Evolutionary conservation across 2,888 invertebrate genomes (phyloP).

Genomic region (Tholera decimalis): DNA sequence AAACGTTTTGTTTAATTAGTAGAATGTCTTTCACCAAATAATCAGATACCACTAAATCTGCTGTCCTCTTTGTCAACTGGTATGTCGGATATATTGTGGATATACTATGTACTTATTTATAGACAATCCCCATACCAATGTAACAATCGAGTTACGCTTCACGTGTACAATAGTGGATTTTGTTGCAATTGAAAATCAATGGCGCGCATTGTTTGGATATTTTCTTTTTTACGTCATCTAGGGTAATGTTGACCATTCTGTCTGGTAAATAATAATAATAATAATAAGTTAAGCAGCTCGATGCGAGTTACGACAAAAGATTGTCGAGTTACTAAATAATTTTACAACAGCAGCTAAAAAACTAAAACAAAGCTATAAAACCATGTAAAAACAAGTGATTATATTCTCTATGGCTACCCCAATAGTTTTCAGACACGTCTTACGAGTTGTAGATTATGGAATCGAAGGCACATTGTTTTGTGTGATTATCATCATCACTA

Average conservation of each 20-base stretch:
- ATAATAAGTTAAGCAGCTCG: constrained; percentile 14
- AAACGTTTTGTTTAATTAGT: no score
- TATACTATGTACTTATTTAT: constrained; percentile 3
- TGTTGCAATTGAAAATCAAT: constrained; percentile 31
- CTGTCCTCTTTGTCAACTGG: background rate
- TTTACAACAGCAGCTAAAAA: no score
- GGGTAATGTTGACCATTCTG: constrained; percentile 32
- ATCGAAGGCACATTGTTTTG: no score
- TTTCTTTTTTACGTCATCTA: constrained; percentile 49
- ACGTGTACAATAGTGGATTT: constrained; percentile 32
- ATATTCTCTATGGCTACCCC: no score
- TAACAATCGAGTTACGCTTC: constrained; percentile 29
- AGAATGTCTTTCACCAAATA: no score
- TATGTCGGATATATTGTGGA: constrained; percentile 1
- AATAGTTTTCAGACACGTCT: no score
- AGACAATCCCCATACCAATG: constrained; percentile 3
- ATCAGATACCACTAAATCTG: constrained; percentile 1
- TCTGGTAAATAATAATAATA: constrained; percentile 46
- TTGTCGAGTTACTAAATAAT: constrained; percentile 7
- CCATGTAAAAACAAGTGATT: no score
- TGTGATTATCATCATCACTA: no score
- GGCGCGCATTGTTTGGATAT: constrained; percentile 32
- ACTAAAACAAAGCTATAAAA: no score
- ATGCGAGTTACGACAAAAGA: constrained; percentile 1
- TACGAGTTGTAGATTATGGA: no score